Evolutionary conservation across 1,140 invertebrate genomes (phyloP), one percentile per base, ranked within the genome.

Genomic region (Drosophila navojoa): DNA sequence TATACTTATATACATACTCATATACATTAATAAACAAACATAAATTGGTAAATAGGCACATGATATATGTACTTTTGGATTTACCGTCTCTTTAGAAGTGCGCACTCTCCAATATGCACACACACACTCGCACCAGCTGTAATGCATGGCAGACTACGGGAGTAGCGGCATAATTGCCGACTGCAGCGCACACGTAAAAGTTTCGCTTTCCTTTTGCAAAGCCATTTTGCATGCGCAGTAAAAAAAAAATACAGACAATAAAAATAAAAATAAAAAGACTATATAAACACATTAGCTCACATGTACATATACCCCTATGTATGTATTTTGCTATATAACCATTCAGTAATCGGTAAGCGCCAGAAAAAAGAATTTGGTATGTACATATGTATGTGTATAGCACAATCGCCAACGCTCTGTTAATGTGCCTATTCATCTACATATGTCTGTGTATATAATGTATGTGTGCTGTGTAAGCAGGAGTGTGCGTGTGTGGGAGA

Each of bases 121-220:
- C 45, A 63, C 27, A 66, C 19, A 64, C n/a, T 7, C 32, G 1
- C 25, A 19, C 54, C 2, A 38, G 7, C 35, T 47, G 40, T n/a
- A 49, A 13, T 35, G 52, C 42, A 15, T 7, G 38, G 45, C 71
- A 58, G 57, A 47, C 59, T 60, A 73, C 42, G 25, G 5, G n/a
- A 15, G 9, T 1, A 7, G 15, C 42, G 3, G 42, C 11, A 6
- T 42, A 42, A 42, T 13, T 42, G 44, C 55, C 55, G 62, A 70
- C 61, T 71, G 73, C 73, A 53, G 47, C 35, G 53, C 38, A 38
- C 63, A 73, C 53, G 63, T 72, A 89, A 86, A 89, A 89, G 61
- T 87, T 87, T 87, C 84, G 84, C 84, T 87, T 87, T 87, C 84
- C 84, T 89, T 87, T 87, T 87, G 84, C 85, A 84, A 79, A 87